A percentile compares a stretch with the other conserved stretches of the same genome.
These are phyloP conservation scores for Taphrorychus bicolor DNA, from an alignment of 2,888 invertebrate species.

Conservation along the genomic window DNA sequence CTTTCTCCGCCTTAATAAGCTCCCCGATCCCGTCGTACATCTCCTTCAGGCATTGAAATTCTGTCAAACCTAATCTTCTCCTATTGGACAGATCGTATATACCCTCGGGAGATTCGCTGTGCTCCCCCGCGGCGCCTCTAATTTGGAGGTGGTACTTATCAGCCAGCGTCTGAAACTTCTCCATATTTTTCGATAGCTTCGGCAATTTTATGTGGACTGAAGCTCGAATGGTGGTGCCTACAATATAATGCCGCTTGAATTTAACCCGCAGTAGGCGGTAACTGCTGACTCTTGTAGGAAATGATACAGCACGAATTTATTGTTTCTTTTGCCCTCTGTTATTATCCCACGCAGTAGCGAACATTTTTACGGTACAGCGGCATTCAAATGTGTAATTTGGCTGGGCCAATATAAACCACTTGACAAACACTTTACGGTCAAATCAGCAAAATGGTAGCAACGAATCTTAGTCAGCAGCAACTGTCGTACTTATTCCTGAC, in stretches of 20 bases:
- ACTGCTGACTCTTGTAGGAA: not conserved
- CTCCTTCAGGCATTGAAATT: conserved; percentile 68
- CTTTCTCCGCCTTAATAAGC: conserved; percentile 65
- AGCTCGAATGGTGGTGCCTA: conserved; percentile 74
- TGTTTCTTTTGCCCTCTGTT: not conserved
- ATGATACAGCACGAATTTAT: not conserved
- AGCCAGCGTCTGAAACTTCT: conserved; percentile 67
- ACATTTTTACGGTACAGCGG: not conserved
- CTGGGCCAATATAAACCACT: not conserved
- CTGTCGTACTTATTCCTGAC: not conserved
- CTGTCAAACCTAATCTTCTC: conserved; percentile 70
- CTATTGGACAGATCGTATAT: conserved; percentile 73
- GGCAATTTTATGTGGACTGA: conserved; percentile 75
- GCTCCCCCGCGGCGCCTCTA: conserved; percentile 68
- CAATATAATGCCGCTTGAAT: not conserved
- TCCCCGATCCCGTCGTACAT: conserved; percentile 70
- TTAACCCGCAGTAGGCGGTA: not conserved
- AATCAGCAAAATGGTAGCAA: not conserved
- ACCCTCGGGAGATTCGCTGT: conserved; percentile 67
- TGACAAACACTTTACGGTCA: not conserved
- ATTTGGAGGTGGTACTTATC: conserved; percentile 67
- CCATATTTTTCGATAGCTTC: conserved; percentile 62
- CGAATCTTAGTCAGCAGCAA: not conserved
- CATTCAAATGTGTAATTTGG: not conserved
- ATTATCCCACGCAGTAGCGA: not conserved